Conservation (phyloP, 2,888 invertebrate genomes). For the Microchrysa polita region DNA sequence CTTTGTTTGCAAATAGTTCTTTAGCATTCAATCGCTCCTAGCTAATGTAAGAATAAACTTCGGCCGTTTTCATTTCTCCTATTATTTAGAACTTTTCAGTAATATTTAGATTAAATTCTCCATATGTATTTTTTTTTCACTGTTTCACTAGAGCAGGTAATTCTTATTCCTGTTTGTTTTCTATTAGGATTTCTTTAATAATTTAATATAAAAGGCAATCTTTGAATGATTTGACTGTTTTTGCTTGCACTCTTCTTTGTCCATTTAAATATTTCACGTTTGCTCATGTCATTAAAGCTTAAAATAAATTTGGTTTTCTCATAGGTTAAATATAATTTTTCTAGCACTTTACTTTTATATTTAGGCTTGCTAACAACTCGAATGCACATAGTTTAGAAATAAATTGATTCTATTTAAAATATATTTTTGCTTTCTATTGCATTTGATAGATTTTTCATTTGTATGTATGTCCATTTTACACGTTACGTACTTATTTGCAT, state of each 20-base stretch:
- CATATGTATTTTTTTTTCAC: background rate
- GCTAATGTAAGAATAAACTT: slow-evolving; percentile 21
- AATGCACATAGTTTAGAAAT: slow-evolving; percentile 1
- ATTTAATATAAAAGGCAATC: slow-evolving; percentile 42
- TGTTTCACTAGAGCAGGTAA: background rate
- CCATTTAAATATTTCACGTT: background rate
- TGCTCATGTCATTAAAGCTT: background rate
- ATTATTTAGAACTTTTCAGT: background rate
- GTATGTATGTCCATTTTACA: background rate
- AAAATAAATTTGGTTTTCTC: background rate
- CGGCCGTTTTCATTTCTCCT: background rate
- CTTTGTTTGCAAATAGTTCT: slow-evolving; percentile 13
- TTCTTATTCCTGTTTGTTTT: background rate
- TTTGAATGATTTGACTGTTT: slow-evolving; percentile 6
- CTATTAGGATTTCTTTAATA: background rate
- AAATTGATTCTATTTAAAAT: slow-evolving; percentile 20
- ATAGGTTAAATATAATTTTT: background rate
- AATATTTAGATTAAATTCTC: background rate
- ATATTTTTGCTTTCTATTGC: background rate
- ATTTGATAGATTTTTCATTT: background rate
- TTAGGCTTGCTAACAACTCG: too few species aligned
- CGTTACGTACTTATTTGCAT: background rate
- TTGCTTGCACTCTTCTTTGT: background rate
- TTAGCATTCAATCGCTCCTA: slow-evolving; percentile 19
- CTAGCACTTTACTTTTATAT: background rate